phyloP scores from a whole-genome alignment of 2,888 invertebrate species.

The Drosophila histrio region DNA sequence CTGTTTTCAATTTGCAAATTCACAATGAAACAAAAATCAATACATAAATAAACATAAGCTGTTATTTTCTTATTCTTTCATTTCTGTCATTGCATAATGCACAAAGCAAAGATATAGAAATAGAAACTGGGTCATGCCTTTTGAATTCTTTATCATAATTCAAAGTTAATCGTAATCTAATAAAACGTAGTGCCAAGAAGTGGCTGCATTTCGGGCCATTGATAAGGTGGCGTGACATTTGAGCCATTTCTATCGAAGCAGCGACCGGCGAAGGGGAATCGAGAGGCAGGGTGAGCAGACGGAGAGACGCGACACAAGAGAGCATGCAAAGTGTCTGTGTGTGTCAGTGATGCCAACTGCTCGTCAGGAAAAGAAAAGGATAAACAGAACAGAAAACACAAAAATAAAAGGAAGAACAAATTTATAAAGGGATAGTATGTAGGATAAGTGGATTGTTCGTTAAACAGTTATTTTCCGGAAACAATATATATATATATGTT shows the following conservation, averaged over 20 bases:
- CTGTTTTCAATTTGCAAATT: constrained; percentile 23
- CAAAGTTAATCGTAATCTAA: constrained; percentile 11
- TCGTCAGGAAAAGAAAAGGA: too few species aligned
- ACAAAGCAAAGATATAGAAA: not conserved
- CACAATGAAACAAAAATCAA: constrained; percentile 40
- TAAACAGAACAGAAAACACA: too few species aligned
- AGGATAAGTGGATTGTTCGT: too few species aligned
- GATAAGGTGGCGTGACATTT: constrained; percentile 75
- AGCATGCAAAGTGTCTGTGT: constrained; percentile 20
- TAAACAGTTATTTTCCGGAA: too few species aligned
- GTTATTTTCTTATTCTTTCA: not conserved
- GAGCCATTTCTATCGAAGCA: constrained; percentile 30
- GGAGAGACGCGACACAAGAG: constrained; percentile 4
- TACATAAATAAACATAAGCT: constrained; percentile 36
- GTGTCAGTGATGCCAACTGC: too few species aligned
- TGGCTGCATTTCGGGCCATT: constrained; percentile 34
- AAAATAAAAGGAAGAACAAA: too few species aligned
- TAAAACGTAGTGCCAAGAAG: constrained; percentile 4
- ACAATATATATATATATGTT: too few species aligned
- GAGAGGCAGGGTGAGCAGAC: constrained; percentile 8
- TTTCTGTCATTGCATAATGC: constrained; percentile 60
- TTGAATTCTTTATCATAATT: constrained; percentile 5
- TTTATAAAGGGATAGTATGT: too few species aligned
- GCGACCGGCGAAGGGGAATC: constrained; percentile 22
- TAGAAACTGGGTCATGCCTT: constrained; percentile 44